Percentiles rank a stretch among this genome's conserved stretches.
Evolutionary conservation across 2,797 vertebrate species (phyloP).

Genomic region (Thamnophis elegans): DNA sequence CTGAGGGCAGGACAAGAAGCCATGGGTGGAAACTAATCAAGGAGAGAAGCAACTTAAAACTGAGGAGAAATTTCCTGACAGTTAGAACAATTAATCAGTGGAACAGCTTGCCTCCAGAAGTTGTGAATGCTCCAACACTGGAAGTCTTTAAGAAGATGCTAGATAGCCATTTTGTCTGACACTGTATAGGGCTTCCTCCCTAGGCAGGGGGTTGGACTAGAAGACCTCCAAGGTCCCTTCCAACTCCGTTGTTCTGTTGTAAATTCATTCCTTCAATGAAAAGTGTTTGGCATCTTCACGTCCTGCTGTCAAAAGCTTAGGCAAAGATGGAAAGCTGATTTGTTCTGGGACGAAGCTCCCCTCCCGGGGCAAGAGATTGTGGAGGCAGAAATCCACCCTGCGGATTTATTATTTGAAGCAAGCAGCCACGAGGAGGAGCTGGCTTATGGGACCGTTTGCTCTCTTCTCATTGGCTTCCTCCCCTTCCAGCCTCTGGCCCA

Average conservation of each 20-base stretch:
- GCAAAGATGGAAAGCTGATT: neutral
- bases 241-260: neutral
- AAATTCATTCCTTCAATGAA: neutral
- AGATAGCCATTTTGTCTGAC: neutral
- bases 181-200: neutral
- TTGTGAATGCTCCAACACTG: neutral
- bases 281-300: neutral
- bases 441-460: no score
- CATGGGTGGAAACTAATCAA: no score
- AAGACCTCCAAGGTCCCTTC: neutral
- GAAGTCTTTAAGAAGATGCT: neutral
- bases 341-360: neutral
- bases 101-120: fast-evolving
- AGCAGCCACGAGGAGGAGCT: neutral
- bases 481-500: neutral
- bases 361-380: neutral
- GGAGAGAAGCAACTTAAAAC: no score
- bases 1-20: no score
- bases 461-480: neutral
- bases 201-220: neutral
- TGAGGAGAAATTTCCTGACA: no score
- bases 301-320: neutral
- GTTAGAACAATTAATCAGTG: neutral
- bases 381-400: neutral
- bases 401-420: neutral